Evolutionary conservation across 2,797 vertebrate genomes (phyloP), one percentile per base, ranked within the genome.

Genomic region (Sebastiscus tertius): DNA sequence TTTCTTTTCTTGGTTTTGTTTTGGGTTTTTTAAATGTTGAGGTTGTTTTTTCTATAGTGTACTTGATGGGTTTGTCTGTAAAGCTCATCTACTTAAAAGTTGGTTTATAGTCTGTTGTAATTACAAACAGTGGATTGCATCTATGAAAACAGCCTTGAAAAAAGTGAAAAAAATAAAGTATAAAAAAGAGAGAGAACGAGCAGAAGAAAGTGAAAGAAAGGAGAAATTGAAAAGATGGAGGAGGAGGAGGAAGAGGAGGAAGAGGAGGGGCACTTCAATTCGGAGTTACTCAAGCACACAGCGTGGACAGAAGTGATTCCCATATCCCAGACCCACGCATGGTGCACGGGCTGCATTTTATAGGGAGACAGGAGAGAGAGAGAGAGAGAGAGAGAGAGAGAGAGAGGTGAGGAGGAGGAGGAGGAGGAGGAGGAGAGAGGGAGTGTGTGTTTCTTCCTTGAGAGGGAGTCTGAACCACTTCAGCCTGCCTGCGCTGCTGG

Each of bases 391-490:
- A 8, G 14, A 2, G 59, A 65, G 59, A 34, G 34, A 36, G 34
- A 36, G 34, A 13, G 36, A 36, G 12, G 12, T 39, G 36, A 39
- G 36, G 36, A 39, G 36, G 39, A 75, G 36, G 36, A 39, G 36
- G 39, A 75, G 3, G 74, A 13, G 26, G 68, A 26, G 55, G 34
- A 65, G 24, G 78, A 26, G 62, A 39, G 74, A 7, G 61, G 54
- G 68, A 22, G 29, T 22, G 72, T n/a, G 67, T 18, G 69, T 78
- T 62, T 88, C 36, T 82, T 69, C 73, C 81, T 72, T 79, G 72
- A 81, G 64, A 85, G 82, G 82, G 77, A 80, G 52, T 82, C 68
- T 79, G 79, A 87, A 56, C 72, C 85, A 86, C 86, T 91, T 87
- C 82, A 87, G 81, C 62, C 84, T 81, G 85, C 76, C 77, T 79